phyloP scores from a whole-genome alignment of 2,797 vertebrate species.

The Tragopan temminckii region DNA sequence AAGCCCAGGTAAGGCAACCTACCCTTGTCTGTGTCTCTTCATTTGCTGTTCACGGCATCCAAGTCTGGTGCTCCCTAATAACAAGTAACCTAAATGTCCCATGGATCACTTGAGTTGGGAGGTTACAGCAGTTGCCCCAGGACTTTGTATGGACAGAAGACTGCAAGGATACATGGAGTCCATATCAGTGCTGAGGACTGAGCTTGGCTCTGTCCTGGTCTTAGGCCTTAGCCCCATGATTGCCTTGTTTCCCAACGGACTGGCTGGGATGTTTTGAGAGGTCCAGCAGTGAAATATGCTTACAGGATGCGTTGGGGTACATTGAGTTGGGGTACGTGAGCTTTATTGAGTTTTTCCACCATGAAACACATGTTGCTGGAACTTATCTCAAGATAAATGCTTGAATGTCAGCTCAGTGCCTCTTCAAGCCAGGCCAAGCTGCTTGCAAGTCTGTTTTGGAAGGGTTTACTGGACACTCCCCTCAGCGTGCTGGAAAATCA shows the following conservation, averaged over 20 bases:
- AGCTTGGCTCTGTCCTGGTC: not conserved
- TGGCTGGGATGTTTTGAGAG: not conserved
- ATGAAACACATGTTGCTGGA: not conserved
- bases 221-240: not conserved
- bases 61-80: not conserved
- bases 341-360: not conserved
- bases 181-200: not conserved
- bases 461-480: constrained; percentile 26
- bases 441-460: constrained; percentile 55
- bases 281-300: not conserved
- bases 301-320: not conserved
- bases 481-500: constrained; percentile 15
- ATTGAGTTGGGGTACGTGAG: not conserved
- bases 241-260: not conserved
- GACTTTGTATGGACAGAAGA: not conserved
- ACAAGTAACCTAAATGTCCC: not conserved
- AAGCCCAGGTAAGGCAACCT: not conserved
- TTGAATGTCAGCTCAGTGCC: not conserved
- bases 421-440: constrained; percentile 44
- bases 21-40: not conserved
- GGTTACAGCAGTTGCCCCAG: not conserved
- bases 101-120: not conserved
- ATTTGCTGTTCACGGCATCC: not conserved
- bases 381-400: not conserved
- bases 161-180: not conserved